Base-by-base conservation (phyloP, 2,113 vertebrate genomes). In the Ranitomeya imitator region DNA sequence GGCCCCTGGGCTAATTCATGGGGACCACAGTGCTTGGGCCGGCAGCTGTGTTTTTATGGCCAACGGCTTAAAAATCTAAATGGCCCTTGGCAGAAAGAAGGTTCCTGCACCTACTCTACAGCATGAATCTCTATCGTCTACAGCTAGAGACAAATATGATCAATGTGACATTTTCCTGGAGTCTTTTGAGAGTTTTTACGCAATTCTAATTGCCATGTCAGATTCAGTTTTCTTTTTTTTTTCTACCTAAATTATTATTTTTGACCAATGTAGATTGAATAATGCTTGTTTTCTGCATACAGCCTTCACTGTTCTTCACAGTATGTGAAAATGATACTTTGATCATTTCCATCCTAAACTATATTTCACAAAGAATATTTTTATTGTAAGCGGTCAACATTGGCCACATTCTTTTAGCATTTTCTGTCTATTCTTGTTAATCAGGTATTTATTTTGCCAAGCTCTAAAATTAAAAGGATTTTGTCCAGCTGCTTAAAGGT, bases 401-500 rank as follows among this genome's bases (percentile, higher is more conserved):
- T 2, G 31, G 57, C 10, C 15, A 69, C 10, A 23, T 65, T 51
- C 31, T 78, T 77, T 76, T 37, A 21, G 59, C 13, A 51, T 8
- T 78, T 78, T 37, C 31, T 19, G 16, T 26, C 69, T 67, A n/a
- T 26, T 6, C 51, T 71, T 61, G 51, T 87, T 81, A 83, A 65
- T 21, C 57, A 31, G 59, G 54, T 78, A 88, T 87, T 87, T 87
- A 87, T 83, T 61, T 45, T 65, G 26, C 21, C 19, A 57, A 60
- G n/a, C 52, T 65, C 86, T 63, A 31, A 61, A 69, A 61, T 79
- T n/a, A 76, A 77, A 83, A 63, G 45, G 80, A 37, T 65, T 82
- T 65, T 45, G 51, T 83, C 87, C 78, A 37, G 23, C 87, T 83
- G 74, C 57, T 88, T 78, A 67, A 83, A 76, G 67, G 37, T 76